Evolutionary conservation across 2,113 vertebrate genomes (phyloP), one percentile per base, ranked within the genome.

Genomic region (Trogon melanurus): DNA sequence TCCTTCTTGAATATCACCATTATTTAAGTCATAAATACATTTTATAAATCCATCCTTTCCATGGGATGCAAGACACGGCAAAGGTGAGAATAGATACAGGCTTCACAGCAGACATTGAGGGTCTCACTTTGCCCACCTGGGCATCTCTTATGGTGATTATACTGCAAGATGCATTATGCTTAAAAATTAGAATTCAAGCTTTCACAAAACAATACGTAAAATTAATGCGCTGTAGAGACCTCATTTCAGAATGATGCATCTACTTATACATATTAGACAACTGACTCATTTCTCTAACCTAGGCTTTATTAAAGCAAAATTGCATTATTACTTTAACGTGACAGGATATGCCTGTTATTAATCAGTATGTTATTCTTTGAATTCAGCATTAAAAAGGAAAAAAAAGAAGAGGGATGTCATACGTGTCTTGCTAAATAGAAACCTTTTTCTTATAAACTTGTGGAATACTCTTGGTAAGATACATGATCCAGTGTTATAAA

Each of bases 391-490:
- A 91, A 95, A 91, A 92, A 48, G 3, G 4, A 6, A 56, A 74
- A 86, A 6, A 51, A 67, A 36, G 36, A 86, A 15, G 30, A 78
- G 45, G 45, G 70, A 73, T 57, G 50, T 51, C 47, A 32, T n/a
- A 94, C 51, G 26, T 30, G 70, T 86, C 67, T 84, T 74, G 88
- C 69, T 73, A 90, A 97, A 88, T 19, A 71, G 32, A 65, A 56
- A 32, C n/a, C 9, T 66, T 87, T 58, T 61, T 29, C 44, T 78
- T 95, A 78, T 41, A 79, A 80, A 70, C 20, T 67, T 91, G 64
- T 88, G 50, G 53, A 92, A 83, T 50, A 69, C 47, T 45, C 93
- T 91, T 72, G 72, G 44, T 94, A 90, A 85, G 25, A 60, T 10
- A 73, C 27, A 81, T 11, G 36, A 82, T 75, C 60, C 57, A 88